Evolutionary conservation across 2,113 vertebrate genomes (phyloP), one percentile per base, ranked within the genome.

Genomic region (Serinus canaria): DNA sequence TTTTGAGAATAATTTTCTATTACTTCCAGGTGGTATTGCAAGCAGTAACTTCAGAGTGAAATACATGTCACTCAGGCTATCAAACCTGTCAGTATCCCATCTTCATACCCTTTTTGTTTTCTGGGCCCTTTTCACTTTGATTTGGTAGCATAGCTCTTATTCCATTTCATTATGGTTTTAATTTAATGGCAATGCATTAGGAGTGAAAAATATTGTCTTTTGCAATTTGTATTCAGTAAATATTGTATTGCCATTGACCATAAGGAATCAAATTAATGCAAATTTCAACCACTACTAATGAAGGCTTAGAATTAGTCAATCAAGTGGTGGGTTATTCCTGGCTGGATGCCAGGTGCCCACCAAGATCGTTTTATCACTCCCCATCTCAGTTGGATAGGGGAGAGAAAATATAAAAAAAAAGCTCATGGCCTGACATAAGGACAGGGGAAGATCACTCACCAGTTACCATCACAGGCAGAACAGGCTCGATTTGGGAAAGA

Each of bases 201-300:
- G 10, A 56, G 12, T 89, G 31, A 76, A 80, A 89, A 80, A 81
- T 69, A 39, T 2, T 81, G n/a, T 58, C 7, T 46, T 49, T 43
- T 73, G 31, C 89, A 86, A 64, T 62, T 69, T 64, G 12, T 66
- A 58, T 80, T 92, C 73, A 83, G 68, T 43, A 92, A 53, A 60
- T 77, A 91, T 62, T 86, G 90, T 67, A 53, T 69, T 86, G n/a
- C 56, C 47, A 49, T 17, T 74, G 64, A 81, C 21, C 8, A 24
- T 46, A 66, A 91, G 19, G 25, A 87, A 77, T 63, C 15, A 74
- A 77, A 91, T 55, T 55, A 60, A 91, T 82, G 69, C 24, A 95
- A 64, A 90, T 60, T 82, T 82, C 41, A 76, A 12, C 11, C 21
- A 37, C 25, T 46, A 25, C 10, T 56, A 30, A 75, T 68, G 24